Evolutionary conservation across 2,113 vertebrate genomes (phyloP).

Genomic region (Rhombomys opimus): DNA sequence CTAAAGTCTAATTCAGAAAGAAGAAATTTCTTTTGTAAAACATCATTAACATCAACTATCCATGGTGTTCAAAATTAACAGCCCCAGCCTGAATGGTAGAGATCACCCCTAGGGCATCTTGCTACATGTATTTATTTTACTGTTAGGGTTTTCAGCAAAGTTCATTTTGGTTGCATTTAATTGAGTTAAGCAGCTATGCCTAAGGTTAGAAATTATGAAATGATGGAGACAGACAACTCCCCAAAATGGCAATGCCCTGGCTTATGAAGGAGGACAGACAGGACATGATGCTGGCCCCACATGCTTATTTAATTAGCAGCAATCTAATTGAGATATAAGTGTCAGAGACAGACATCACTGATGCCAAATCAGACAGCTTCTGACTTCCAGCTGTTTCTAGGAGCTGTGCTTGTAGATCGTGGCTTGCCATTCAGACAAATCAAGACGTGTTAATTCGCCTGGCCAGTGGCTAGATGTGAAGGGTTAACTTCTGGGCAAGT

Average conservation of each 20-base stretch:
- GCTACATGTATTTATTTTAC: conserved; percentile 69
- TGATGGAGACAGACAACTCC: conserved; percentile 71
- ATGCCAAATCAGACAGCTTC: conserved; percentile 76
- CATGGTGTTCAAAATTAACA: conserved; percentile 48
- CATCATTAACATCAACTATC: not conserved
- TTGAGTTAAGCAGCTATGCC: conserved; percentile 79
- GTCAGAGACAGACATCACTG: conserved; percentile 81
- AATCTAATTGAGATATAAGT: conserved; percentile 80
- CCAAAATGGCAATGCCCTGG: conserved; percentile 66
- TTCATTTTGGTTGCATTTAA: conserved; percentile 79
- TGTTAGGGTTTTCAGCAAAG: conserved; percentile 71
- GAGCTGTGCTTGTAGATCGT: conserved; percentile 43
- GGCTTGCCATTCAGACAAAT: conserved; percentile 55
- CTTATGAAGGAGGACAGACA: conserved; percentile 69
- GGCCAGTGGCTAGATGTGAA: not conserved
- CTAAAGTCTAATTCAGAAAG: not conserved
- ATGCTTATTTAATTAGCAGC: conserved; percentile 81
- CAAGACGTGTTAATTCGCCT: conserved; percentile 26
- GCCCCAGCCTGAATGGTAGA: conserved; percentile 45
- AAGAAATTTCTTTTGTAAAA: conserved; percentile 39
- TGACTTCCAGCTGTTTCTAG: conserved; percentile 69
- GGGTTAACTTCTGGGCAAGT: conserved; percentile 61
- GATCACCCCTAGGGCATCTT: conserved; percentile 58
- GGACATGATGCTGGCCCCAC: conserved; percentile 66
- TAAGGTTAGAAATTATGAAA: conserved; percentile 80